Evolutionary conservation across 2,797 vertebrate species (phyloP), one percentile per base, ranked within the genome.

Genomic region (Limosa lapponica): DNA sequence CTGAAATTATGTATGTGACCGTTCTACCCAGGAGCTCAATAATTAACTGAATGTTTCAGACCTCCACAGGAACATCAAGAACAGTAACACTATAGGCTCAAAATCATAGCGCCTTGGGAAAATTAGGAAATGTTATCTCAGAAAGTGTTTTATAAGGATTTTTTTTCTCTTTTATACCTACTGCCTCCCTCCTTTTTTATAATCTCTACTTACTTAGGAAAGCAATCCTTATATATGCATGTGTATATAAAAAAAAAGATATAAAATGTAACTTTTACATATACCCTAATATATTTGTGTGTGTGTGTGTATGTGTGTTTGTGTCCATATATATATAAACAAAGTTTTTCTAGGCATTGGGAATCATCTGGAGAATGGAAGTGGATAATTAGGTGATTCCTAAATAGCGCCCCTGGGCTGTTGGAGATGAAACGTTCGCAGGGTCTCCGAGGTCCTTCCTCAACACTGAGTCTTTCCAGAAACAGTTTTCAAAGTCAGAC

Each of bases 11-110:
- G 55, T 55, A 27, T 54, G 34, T 67, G 66, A 70, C 43, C 59
- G 49, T 11, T 72, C 34, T 49, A 46, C 34, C 39, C 54, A 24
- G 44, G 36, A 36, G 66, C 46, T 79, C 39, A 55, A 39, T 72
- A 91, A 93, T 78, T 83, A 95, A 90, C 13, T 11, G 13, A 85
- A 36, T 34, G 37, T 69, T 93, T 72, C 72, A 72, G 19, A 74
- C 16, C 61, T 78, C 49, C 13, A 11, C 6, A 2, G 44, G 23
- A 89, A 28, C 81, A 80, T 34, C n/a, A 67, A 51, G 43, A 32
- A 36, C 30, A 41, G 23, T 18, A 55, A 48, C 13, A 20, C 6
- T 65, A 1, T 6, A 44, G 59, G 23, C 16, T 83, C 32, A 57
- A 36, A 87, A 71, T 73, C 67, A 52, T 1, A 41, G 12, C 4